Conservation (phyloP, 2,888 invertebrate species). For the Eilema griseolum region DNA sequence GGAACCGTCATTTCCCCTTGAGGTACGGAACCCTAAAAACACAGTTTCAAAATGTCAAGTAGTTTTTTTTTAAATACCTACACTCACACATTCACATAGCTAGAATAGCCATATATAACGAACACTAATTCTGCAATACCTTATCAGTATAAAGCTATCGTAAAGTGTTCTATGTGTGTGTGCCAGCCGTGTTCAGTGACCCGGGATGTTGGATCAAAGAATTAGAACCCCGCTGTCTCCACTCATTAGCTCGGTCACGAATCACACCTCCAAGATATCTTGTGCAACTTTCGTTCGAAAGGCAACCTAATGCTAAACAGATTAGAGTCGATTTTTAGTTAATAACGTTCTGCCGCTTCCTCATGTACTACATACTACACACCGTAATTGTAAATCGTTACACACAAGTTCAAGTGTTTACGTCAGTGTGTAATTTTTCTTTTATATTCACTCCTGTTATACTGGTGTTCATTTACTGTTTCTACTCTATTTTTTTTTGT, state of each 20-base stretch:
- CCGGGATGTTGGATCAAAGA: constrained; percentile 79
- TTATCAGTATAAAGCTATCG: constrained; percentile 46
- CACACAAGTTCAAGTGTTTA: constrained; percentile 27
- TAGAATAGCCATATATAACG: background rate
- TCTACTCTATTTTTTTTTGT: no score
- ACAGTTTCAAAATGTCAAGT: background rate
- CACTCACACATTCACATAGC: background rate
- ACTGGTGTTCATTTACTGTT: no score
- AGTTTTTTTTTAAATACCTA: background rate
- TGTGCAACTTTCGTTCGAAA: constrained; percentile 18
- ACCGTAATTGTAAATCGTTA: constrained; percentile 41
- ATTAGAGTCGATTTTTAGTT: background rate
- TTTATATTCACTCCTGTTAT: no score
- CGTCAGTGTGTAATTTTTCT: background rate
- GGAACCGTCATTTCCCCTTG: no score
- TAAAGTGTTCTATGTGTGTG: constrained; percentile 46
- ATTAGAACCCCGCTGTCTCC: constrained; percentile 73
- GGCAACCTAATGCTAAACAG: constrained; percentile 24
- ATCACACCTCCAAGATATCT: constrained; percentile 68
- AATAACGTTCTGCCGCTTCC: background rate
- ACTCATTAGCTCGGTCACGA: constrained; percentile 76
- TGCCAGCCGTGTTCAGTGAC: constrained; percentile 71
- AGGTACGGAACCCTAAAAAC: no score
- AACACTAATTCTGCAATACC: constrained; percentile 28
- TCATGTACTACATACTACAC: constrained; percentile 39